Base-by-base conservation (phyloP, 2,888 invertebrate genomes). In the Heliconius erato region DNA sequence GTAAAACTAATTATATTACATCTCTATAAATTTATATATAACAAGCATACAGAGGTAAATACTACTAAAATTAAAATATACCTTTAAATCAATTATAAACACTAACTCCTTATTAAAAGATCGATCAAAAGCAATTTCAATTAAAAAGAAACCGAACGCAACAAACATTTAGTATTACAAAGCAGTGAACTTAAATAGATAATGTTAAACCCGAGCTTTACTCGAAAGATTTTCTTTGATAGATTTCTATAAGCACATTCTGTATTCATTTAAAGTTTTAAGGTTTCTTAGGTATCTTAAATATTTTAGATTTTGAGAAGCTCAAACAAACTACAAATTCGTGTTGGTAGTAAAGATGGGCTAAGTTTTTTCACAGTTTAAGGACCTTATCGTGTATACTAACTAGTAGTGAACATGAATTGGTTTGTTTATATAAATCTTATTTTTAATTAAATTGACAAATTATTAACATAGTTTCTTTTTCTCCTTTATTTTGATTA, bases 161-260 rank as follows among this genome's bases (percentile, higher is more conserved):
- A 54, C 59, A 74, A 14, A 74, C 59, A 76, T 74, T 74, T 74
- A 9, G 71, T 71, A 40, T 59, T 77, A 77, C n/a, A 77, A 65
- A 63, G n/a, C 65, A 78, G 40, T 26, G 26, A 28, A 67, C 40
- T 26, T 77, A 28, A 69, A 59, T 81, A 49, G 35, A 76, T n/a
- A 76, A 69, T 26, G 71, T 76, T 76, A 19, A 76, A n/a, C 28
- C 26, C 68, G 54, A 80, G 49, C 80, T 74, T 80, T 49, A 74
- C 59, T 28, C 14, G 23, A 63, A 76, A 80, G 59, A 69, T 32
- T 69, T 69, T 35, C 76, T 80, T 80, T 80, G 74, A 69, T 68
- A 74, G 74, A 28, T 28, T 76, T 76, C 80, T 68, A 76, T 80
- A 40, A 76, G 59, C 69, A 68, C 68, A 68, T 74, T 40, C 68